These are phyloP conservation scores for Drosophila tripunctata DNA, from an alignment of 2,888 invertebrate species.

Conservation along the genomic window DNA sequence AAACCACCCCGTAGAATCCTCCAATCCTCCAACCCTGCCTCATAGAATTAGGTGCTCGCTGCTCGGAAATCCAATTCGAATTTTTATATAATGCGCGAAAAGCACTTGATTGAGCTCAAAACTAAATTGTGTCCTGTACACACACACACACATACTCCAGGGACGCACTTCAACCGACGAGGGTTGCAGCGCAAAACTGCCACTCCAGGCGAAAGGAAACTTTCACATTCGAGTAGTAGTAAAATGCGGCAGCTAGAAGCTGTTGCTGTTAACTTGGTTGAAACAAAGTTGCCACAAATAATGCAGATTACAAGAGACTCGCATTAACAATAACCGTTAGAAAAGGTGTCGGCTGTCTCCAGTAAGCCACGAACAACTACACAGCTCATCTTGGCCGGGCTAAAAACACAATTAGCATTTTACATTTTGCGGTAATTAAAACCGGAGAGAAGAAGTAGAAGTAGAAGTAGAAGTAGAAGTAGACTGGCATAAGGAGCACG, in stretches of 20 bases:
- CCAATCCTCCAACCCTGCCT: constrained; percentile 53
- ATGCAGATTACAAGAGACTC: constrained; percentile 57
- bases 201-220: constrained; percentile 68
- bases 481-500: constrained; percentile 68
- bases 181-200: no score
- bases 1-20: constrained; percentile 48
- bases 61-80: constrained; percentile 81
- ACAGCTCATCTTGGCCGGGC: constrained; percentile 17
- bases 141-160: neutral
- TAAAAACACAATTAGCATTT: constrained; percentile 75
- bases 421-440: constrained; percentile 71
- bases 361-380: constrained; percentile 27
- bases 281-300: constrained; percentile 35
- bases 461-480: neutral
- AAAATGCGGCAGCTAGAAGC: constrained; percentile 66
- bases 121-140: neutral
- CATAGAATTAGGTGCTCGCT: constrained; percentile 70
- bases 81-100: constrained; percentile 82
- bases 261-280: constrained; percentile 56
- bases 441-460: constrained; percentile 16
- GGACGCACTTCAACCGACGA: no score
- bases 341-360: constrained; percentile 79
- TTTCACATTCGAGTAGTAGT: no score
- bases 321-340: constrained; percentile 56
- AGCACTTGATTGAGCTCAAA: constrained; percentile 73